Evolutionary conservation across 1,140 invertebrate genomes (phyloP), one percentile per base, ranked within the genome.

Genomic region (fruit fly (Drosophila melanogaster)): DNA sequence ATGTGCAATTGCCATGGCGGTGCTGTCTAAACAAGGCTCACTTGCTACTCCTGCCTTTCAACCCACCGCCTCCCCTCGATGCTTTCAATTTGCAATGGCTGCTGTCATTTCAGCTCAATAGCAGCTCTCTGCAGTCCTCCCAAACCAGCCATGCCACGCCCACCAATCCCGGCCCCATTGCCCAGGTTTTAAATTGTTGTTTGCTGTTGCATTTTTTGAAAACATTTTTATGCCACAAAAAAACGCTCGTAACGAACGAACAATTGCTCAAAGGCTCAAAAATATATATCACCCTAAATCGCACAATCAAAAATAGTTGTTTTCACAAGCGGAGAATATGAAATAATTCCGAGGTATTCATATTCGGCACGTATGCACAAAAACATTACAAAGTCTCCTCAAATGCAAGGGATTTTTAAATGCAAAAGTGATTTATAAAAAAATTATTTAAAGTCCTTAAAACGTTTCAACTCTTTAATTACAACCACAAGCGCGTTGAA

Each of bases 71-170:
- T 10, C 41, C 41, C 41, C 15, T 15, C 41, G 62, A 67, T 86
- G 83, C 81, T 87, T 86, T 86, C 83, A 86, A 86, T 86, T 86
- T 87, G 84, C 79, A 89, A 89, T 83, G 83, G 71, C 67, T 77
- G 71, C 83, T 87, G 84, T 87, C 83, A 87, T 89, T 89, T 89
- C 85, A 89, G 72, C 84, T 89, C 84, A 87, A 87, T 89, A 89
- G 79, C 84, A 67, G 64, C 49, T 65, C 59, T 24, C 50, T 41
- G 56, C 56, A 15, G 15, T n/a, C 19, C 1, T 35, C 43, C 30
- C 24, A 10, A 7, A 3, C 7, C 26, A 8, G 19, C 33, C 67
- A 47, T 14, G 14, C 43, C 44, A 24, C 26, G 19, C 44, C 62
- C 14, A 40, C 24, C 43, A 40, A 65, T 50, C 50, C n/a, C 44